Conservation (phyloP, 64 coral and sea anemone species). For the Stichodactyla mertensii region DNA sequence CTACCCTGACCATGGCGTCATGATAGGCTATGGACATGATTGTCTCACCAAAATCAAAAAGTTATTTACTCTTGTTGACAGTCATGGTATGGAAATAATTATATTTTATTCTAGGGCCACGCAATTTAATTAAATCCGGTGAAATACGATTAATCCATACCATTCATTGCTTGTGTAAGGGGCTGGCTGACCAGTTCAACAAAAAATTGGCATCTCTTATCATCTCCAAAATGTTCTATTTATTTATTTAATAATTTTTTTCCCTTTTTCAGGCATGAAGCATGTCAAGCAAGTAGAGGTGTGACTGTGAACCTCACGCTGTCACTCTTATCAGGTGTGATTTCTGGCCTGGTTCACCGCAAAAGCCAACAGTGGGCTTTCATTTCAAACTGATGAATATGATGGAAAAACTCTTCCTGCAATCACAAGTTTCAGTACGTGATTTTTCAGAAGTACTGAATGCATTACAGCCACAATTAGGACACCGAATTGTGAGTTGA, state of each 20-base stretch:
- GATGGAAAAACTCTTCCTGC: conserved; percentile 57
- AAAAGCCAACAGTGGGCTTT: conserved; percentile 58
- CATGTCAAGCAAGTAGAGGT: conserved; percentile 61
- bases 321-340: conserved; percentile 38
- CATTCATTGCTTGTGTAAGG: too few relatives aligned
- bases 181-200: too few relatives aligned
- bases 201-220: too few relatives aligned
- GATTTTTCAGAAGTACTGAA: conserved; percentile 55
- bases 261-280: conserved; percentile 41
- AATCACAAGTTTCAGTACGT: conserved; percentile 58
- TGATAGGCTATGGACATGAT: conserved; percentile 37
- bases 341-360: conserved; percentile 78
- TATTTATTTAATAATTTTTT: background rate
- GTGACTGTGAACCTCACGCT: conserved; percentile 54
- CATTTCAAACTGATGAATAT: conserved; percentile 70
- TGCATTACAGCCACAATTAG: conserved; percentile 49
- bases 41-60: conserved; percentile 35
- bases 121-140: too few relatives aligned
- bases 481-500: conserved; percentile 20
- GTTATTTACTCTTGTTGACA: conserved; percentile 33
- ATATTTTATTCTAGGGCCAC: background rate
- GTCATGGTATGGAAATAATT: conserved; percentile 9
- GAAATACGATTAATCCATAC: background rate
- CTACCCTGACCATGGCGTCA: conserved; percentile 40
- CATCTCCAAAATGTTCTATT: too few relatives aligned